phyloP scores from a whole-genome alignment of 37 sponge, comb jelly and placozoan genomes.

The Spongia lamella region DNA sequence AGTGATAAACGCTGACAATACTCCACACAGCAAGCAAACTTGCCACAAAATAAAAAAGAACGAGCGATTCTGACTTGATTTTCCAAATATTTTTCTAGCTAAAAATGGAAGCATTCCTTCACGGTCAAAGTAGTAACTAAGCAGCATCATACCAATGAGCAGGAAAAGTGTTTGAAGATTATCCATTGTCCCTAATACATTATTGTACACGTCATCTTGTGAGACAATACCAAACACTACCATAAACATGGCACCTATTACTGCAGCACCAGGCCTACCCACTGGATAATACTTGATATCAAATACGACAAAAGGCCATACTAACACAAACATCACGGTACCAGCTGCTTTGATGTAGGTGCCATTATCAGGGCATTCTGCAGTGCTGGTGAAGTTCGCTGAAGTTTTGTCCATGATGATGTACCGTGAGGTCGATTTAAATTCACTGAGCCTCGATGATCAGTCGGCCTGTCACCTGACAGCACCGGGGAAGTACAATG shows the following conservation, averaged over 20 bases:
- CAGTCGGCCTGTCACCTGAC: no score
- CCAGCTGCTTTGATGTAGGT: slow-evolving; percentile 63
- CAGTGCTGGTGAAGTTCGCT: no score
- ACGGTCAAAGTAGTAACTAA: slow-evolving; percentile 80
- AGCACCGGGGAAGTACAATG: no score
- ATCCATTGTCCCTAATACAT: slow-evolving; percentile 49
- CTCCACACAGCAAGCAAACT: slow-evolving; percentile 67
- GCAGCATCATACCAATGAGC: slow-evolving; percentile 88
- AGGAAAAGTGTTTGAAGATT: slow-evolving; percentile 81
- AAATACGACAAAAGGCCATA: slow-evolving; percentile 87
- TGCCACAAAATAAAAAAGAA: slow-evolving; percentile 73
- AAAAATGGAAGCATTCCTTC: slow-evolving; percentile 69
- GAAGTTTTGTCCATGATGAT: no score
- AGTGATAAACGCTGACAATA: slow-evolving; percentile 80
- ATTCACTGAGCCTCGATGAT: no score
- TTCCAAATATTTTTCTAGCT: slow-evolving; percentile 55
- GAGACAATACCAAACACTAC: slow-evolving; percentile 58
- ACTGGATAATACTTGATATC: slow-evolving; percentile 85
- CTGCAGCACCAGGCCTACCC: slow-evolving; percentile 76
- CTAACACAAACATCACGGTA: slow-evolving; percentile 66
- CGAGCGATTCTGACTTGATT: slow-evolving; percentile 16
- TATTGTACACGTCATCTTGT: slow-evolving; percentile 61
- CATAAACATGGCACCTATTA: slow-evolving; percentile 74
- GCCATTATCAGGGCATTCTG: background rate
- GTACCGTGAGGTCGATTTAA: no score